Conservation (phyloP, 2,888 invertebrate species). For the Aphidoletes aphidimyza region DNA sequence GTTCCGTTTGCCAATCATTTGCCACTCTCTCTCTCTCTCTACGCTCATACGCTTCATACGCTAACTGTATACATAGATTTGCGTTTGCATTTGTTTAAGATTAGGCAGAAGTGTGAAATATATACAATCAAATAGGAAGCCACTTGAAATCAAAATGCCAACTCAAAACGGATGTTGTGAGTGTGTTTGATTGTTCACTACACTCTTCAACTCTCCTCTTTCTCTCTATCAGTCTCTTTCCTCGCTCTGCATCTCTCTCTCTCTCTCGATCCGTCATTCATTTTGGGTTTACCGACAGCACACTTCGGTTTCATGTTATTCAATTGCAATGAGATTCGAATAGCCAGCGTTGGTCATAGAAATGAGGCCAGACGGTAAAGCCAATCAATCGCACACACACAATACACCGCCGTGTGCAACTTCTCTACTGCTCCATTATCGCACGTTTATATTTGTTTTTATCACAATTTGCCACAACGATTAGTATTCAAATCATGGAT, state of each 20-base stretch:
- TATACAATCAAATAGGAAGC: constrained; percentile 30
- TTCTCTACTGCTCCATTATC: not conserved
- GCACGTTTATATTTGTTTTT: constrained; percentile 11
- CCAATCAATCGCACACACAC: not conserved
- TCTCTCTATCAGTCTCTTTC: too few species aligned
- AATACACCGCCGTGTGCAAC: too few species aligned
- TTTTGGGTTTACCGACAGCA: too few species aligned
- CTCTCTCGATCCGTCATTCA: too few species aligned
- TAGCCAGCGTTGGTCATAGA: not conserved
- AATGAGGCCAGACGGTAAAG: not conserved
- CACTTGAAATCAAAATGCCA: constrained; percentile 18
- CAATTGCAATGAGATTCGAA: constrained; percentile 1
- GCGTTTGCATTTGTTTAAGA: not conserved
- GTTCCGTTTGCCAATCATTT: too few species aligned
- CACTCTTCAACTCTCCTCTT: too few species aligned
- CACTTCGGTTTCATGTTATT: not conserved
- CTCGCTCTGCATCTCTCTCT: too few species aligned
- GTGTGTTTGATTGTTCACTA: not conserved
- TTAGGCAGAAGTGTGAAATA: not conserved
- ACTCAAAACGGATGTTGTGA: constrained; percentile 6
- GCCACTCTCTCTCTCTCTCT: too few species aligned
- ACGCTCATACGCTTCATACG: too few species aligned
- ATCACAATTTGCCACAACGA: constrained; percentile 6
- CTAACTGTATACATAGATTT: too few species aligned
- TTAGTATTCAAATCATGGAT: not conserved